Evolutionary conservation across 2,888 invertebrate species (phyloP).

Genomic region (Drosophila rellima): DNA sequence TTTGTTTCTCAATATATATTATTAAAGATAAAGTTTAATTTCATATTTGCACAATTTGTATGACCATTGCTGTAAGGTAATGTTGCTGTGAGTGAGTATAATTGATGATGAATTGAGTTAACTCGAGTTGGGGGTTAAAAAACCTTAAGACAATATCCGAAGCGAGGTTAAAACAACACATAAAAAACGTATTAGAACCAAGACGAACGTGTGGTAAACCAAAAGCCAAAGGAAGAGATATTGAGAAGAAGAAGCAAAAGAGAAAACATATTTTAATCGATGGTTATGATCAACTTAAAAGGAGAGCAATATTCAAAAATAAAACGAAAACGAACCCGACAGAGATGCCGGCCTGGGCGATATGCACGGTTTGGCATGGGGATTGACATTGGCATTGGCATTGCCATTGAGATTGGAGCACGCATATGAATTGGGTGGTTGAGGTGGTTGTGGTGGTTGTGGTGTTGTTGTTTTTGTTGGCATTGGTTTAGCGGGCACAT

Average conservation of each 20-base stretch:
- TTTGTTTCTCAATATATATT: neutral
- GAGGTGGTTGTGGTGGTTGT: conserved; percentile 19
- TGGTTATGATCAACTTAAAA: conserved; percentile 17
- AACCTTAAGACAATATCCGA: conserved; percentile 2
- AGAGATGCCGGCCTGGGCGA: conserved; percentile 86
- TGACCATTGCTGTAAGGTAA: conserved; percentile 6
- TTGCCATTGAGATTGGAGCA: conserved; percentile 58
- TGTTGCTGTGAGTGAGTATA: conserved; percentile 23
- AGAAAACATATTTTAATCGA: conserved; percentile 17
- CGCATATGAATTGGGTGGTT: conserved; percentile 58
- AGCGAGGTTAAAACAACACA: conserved; percentile 34
- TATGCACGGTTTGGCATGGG: conserved; percentile 84
- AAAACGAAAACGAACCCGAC: conserved; percentile 83
- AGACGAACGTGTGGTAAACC: conserved; percentile 31
- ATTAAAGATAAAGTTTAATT: neutral
- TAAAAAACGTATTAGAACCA: conserved; percentile 11
- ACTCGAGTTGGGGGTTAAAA: conserved; percentile 15
- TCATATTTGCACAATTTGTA: neutral
- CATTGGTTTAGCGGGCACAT: conserved; percentile 55
- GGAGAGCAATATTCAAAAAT: conserved; percentile 13
- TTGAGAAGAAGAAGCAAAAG: conserved; percentile 11
- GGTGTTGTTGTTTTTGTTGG: conserved; percentile 21
- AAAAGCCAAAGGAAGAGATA: conserved; percentile 31
- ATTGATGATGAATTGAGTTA: conserved; percentile 1
- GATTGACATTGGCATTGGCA: conserved; percentile 50